A percentile compares a stretch with the other conserved stretches of the same genome.
These are phyloP conservation scores for Thripadectes ignobilis DNA, from an alignment of 2,797 vertebrate genomes.

Conservation along the genomic window DNA sequence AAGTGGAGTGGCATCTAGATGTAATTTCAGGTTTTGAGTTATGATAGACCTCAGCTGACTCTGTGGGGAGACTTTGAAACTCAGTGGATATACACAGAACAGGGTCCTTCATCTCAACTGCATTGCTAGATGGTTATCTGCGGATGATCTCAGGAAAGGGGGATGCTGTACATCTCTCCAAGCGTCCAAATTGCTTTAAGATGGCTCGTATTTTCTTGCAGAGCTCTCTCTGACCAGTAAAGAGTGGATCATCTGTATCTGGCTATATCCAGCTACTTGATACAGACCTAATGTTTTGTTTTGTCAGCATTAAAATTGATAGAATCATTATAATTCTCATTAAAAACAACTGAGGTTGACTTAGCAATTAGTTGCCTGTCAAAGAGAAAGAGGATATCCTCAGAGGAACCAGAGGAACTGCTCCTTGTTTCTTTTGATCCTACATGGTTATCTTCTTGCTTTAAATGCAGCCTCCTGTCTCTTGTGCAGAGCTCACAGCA, in stretches of 20 bases:
- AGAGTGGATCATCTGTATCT: neutral
- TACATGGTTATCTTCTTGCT: neutral
- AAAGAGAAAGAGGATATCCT: conserved; percentile 19
- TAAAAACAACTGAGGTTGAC: conserved; percentile 4
- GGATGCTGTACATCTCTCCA: neutral
- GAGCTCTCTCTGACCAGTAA: neutral
- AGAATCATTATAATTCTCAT: conserved; percentile 3
- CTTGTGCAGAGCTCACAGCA: neutral
- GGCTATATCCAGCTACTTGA: neutral
- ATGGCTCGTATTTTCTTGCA: neutral
- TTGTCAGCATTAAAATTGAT: neutral
- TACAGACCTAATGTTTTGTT: neutral
- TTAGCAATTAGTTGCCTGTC: conserved; percentile 15
- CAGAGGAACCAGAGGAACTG: neutral
- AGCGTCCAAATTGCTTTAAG: neutral
- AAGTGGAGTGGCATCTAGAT: neutral
- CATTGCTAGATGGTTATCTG: neutral
- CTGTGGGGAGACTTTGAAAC: neutral
- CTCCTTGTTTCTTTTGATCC: conserved; percentile 43
- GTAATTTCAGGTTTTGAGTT: neutral
- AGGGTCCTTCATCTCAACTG: neutral
- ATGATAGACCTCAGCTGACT: neutral
- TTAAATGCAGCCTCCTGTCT: conserved; percentile 13
- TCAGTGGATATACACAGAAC: rapidly evolving
- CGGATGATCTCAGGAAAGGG: neutral